These are phyloP conservation scores for Gila robusta DNA, from an alignment of 2,797 vertebrate genomes.

Conservation along the genomic window DNA sequence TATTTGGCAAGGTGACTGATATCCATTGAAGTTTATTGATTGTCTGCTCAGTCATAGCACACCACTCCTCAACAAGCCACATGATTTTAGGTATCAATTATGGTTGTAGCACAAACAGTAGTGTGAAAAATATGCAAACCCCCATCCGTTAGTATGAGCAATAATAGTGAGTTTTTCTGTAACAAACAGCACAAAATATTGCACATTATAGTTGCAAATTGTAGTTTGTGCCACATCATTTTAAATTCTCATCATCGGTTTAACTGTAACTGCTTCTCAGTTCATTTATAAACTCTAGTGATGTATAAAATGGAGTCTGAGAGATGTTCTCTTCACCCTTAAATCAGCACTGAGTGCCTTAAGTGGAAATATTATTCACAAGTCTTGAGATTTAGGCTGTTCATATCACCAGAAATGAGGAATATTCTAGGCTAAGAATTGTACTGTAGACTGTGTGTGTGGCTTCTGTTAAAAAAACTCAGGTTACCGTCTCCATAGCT, in stretches of 20 bases:
- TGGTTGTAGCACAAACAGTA: neutral
- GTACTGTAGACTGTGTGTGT: neutral
- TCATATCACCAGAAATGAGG: neutral
- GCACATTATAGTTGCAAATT: neutral
- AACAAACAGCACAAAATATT: neutral
- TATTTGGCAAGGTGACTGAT: constrained; percentile 31
- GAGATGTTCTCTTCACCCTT: neutral
- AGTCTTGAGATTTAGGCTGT: neutral
- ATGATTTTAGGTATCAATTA: neutral
- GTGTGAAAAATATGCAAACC: neutral
- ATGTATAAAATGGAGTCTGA: neutral
- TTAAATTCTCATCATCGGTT: neutral
- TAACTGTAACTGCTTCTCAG: neutral
- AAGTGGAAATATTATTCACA: constrained; percentile 1
- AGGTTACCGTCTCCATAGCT: neutral
- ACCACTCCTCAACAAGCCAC: neutral
- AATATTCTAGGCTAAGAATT: neutral
- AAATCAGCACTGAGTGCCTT: constrained; percentile 4
- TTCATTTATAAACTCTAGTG: neutral
- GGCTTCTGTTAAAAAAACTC: constrained; percentile 7
- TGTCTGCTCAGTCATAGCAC: neutral
- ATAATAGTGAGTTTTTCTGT: neutral
- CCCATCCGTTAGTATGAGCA: neutral
- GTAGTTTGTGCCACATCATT: neutral
- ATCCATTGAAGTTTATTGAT: constrained; percentile 33